A percentile compares a stretch with the other conserved stretches of the same genome.
Conservation (phyloP, 2,113 vertebrate genomes). For the Rattus rattus region DNA sequence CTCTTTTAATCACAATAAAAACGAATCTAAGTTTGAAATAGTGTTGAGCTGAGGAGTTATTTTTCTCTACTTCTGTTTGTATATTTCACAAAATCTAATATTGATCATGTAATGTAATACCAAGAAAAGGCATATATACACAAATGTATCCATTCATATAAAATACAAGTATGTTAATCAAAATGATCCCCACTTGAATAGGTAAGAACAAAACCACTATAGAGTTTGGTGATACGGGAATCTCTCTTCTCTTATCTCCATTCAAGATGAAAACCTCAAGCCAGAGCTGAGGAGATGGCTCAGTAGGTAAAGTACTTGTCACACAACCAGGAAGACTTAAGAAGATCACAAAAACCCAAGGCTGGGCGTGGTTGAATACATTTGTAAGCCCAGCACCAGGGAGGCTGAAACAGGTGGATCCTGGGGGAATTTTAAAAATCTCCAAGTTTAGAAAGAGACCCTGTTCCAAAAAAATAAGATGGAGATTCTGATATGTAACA, state of each 20-base stretch:
- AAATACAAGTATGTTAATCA: background rate
- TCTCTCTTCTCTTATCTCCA: background rate
- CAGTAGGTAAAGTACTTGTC: background rate
- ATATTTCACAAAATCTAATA: constrained; percentile 9
- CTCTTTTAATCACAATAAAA: background rate
- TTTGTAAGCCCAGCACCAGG: background rate
- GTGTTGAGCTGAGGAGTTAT: background rate
- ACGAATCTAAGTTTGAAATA: background rate
- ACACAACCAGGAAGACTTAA: background rate
- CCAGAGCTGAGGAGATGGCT: background rate
- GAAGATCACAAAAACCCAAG: background rate
- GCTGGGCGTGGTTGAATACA: too few relatives aligned
- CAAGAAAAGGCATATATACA: background rate
- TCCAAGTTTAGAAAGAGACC: background rate
- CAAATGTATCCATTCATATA: background rate
- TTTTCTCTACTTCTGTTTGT: background rate
- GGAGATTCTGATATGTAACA: background rate
- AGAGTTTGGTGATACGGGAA: background rate
- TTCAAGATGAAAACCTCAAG: background rate
- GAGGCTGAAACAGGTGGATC: background rate
- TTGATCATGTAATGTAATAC: background rate
- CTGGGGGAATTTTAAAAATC: background rate
- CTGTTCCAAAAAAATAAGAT: background rate
- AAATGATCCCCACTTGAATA: background rate
- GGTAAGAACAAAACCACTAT: background rate